Base-by-base conservation (phyloP, 2,888 invertebrate species). In the Clivina fossor region DNA sequence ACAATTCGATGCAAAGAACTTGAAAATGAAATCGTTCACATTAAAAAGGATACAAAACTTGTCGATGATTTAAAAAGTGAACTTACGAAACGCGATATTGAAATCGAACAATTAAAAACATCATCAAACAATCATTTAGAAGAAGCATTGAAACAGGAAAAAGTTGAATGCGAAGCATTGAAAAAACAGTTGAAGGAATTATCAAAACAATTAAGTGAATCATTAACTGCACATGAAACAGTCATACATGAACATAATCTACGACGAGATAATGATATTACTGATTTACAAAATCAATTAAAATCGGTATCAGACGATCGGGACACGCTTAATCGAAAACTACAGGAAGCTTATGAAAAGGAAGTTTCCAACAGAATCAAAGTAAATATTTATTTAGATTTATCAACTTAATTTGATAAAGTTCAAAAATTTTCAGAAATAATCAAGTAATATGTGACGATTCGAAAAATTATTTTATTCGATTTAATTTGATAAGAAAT, bases 11-110 rank as follows among this genome's bases (percentile, higher is more conserved):
- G 43, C 26, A 43, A 43, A 19, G 75, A 74, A 47, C 71, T 77
- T 16, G 76, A 75, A n/a, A 72, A 75, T 38, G 80, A 81, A 35
- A 77, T 78, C 32, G 74, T 74, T 57, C 69, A 75, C 24, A 68
- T 76, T 1, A 72, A 76, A 32, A 74, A 74, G 43, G 73, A 78
- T 57, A 68, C 74, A 35, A 74, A 76, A 28, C 74, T 77, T 59
- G 63, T 78, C 3, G 74, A 75, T 20, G 71, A 72, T 5, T 67
- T 78, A 1, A 76, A 77, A 33, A 64, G 74, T 8, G 79, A 81
- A 63, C 72, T 80, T 46, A 63, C 68, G 18, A 69, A 70, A 11
- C 60, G 73, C 26, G 69, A 66, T 35, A 66, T 66, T 24, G 22
- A 60, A 63, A 48, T 68, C 65, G 4, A 76, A 72, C 60, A 63